A percentile compares a stretch with the other conserved stretches of the same genome.
Conservation (phyloP, 2,113 vertebrate genomes). For the Leucoraja erinaceus region DNA sequence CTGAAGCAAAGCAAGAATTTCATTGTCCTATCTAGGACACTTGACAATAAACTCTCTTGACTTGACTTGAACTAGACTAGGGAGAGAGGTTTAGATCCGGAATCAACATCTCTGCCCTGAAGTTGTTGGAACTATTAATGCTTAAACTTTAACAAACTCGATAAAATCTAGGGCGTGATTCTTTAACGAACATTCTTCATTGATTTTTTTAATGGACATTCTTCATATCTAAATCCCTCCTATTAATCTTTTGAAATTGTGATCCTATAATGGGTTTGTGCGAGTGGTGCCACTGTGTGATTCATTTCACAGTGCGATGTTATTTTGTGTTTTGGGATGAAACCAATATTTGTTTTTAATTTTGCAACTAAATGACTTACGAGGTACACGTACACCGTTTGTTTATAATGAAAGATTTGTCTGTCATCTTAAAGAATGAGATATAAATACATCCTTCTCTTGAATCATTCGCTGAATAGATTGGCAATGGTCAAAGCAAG, state of each 20-base stretch:
- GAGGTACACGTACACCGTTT: background rate
- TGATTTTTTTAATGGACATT: too few relatives aligned
- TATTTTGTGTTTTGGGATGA: background rate
- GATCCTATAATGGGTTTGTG: background rate
- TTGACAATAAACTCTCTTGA: too few relatives aligned
- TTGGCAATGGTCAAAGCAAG: background rate
- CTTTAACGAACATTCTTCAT: background rate
- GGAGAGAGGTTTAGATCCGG: too few relatives aligned
- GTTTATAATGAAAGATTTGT: background rate
- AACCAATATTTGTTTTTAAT: background rate
- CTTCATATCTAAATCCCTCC: too few relatives aligned
- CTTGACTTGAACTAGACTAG: too few relatives aligned
- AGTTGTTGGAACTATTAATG: background rate
- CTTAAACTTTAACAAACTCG: background rate
- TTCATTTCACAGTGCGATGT: background rate
- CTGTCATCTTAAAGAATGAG: too few relatives aligned
- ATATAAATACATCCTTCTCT: background rate
- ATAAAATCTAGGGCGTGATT: background rate
- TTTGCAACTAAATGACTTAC: background rate
- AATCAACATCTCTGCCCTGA: background rate
- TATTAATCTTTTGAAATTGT: background rate
- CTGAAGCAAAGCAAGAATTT: too few relatives aligned
- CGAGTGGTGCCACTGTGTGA: background rate
- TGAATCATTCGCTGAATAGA: background rate
- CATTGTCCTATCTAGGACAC: too few relatives aligned